A percentile compares a stretch with the other conserved stretches of the same genome.
Evolutionary conservation across 2,113 vertebrate species (phyloP).

Genomic region (Mastomys coucha): DNA sequence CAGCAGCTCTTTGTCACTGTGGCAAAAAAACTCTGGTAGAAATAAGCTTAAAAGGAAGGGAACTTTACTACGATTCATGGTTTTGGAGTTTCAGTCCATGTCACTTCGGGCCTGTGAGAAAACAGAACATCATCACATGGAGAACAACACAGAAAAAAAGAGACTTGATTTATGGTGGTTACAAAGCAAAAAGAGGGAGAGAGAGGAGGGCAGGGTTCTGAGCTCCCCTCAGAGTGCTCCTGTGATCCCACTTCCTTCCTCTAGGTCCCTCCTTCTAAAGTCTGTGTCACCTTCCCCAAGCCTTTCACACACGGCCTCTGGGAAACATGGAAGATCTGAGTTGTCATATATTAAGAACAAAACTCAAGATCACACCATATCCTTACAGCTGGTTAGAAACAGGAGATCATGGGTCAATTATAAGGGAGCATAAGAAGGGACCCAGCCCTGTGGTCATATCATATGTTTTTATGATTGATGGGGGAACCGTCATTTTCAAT

Average conservation of each 20-base stretch:
- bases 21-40: neutral
- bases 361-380: neutral
- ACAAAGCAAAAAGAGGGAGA: neutral
- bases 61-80: neutral
- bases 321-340: neutral
- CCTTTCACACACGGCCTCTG: neutral
- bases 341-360: neutral
- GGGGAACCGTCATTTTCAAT: neutral
- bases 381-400: neutral
- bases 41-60: neutral
- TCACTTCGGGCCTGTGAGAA: neutral
- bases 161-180: too few species aligned
- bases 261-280: neutral
- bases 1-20: neutral
- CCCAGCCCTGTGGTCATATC: neutral
- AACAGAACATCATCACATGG: neutral
- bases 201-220: neutral
- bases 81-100: neutral
- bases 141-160: neutral
- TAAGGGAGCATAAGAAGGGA: neutral
- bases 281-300: neutral
- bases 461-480: neutral
- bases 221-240: neutral
- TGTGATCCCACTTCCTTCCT: neutral
- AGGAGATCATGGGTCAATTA: neutral